Evolutionary conservation across 2,888 invertebrate species (phyloP).

Genomic region (Parnassius apollo): DNA sequence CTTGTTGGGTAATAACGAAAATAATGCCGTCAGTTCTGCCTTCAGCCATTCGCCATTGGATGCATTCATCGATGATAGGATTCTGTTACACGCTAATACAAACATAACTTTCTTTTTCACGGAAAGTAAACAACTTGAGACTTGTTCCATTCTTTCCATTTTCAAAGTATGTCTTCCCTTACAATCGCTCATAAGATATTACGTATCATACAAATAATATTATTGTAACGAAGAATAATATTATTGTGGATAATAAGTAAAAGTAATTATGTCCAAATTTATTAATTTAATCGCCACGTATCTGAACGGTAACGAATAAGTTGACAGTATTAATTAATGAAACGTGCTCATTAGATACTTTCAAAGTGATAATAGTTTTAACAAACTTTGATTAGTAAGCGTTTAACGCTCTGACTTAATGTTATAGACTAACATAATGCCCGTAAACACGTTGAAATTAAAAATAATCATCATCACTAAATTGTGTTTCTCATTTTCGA

Average conservation of each 20-base stretch:
- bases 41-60: constrained; percentile 1
- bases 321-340: constrained; percentile 15
- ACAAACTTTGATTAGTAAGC: constrained; percentile 9
- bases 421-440: constrained; percentile 6
- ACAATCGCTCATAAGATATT: constrained; percentile 21
- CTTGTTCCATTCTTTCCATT: constrained; percentile 8
- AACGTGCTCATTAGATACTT: constrained; percentile 19
- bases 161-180: constrained; percentile 15
- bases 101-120: constrained; percentile 24
- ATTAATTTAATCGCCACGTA: constrained; percentile 4
- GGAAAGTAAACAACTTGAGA: constrained; percentile 18
- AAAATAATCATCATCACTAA: constrained; percentile 2
- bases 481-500: neutral
- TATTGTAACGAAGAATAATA: constrained; percentile 24
- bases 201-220: constrained; percentile 20
- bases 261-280: constrained; percentile 18
- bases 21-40: constrained; percentile 11
- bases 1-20: constrained; percentile 29
- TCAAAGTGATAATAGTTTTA: constrained; percentile 18
- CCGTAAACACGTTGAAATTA: constrained; percentile 7
- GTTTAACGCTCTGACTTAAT: constrained; percentile 3
- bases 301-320: constrained; percentile 1
- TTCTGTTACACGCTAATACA: constrained; percentile 9
- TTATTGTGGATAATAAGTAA: constrained; percentile 28
- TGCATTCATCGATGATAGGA: constrained; percentile 2